Percentiles rank a stretch among this genome's conserved stretches.
These are phyloP conservation scores for Microcebus ravelobensis DNA, from an alignment of 2,113 vertebrate genomes.

Conservation along the genomic window DNA sequence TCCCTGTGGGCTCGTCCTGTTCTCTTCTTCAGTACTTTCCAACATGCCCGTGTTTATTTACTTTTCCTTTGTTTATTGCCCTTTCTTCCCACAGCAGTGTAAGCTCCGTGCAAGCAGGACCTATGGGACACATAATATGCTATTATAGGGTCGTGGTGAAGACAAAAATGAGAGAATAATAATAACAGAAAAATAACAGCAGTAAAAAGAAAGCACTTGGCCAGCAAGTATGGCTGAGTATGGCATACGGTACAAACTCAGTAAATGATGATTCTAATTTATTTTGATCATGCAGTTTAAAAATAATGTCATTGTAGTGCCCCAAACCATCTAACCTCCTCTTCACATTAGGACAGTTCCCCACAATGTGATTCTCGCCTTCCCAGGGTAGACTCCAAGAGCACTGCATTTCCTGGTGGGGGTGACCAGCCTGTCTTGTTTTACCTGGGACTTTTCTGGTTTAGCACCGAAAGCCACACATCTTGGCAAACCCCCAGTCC, in stretches of 20 bases:
- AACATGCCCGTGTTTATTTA: rapidly evolving
- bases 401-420: not conserved
- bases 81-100: not conserved
- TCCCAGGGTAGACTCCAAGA: not conserved
- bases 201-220: not conserved
- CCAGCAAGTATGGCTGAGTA: not conserved
- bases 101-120: not conserved
- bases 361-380: not conserved
- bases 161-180: not conserved
- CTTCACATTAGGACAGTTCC: not conserved
- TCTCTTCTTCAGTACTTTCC: not conserved
- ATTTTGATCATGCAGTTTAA: not conserved
- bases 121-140: not conserved
- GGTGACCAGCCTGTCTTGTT: not conserved
- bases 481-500: not conserved
- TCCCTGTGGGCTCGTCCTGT: not conserved
- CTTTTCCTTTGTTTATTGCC: not conserved
- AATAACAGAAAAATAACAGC: not conserved
- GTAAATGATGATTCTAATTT: not conserved
- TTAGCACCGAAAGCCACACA: not conserved
- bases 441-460: not conserved
- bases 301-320: not conserved
- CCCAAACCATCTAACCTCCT: not conserved
- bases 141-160: not conserved
- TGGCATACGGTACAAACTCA: not conserved